Percentiles rank a stretch among this genome's conserved stretches.
These are phyloP conservation scores for Deilephila elpenor DNA, from an alignment of 2,888 invertebrate species.

Conservation along the genomic window DNA sequence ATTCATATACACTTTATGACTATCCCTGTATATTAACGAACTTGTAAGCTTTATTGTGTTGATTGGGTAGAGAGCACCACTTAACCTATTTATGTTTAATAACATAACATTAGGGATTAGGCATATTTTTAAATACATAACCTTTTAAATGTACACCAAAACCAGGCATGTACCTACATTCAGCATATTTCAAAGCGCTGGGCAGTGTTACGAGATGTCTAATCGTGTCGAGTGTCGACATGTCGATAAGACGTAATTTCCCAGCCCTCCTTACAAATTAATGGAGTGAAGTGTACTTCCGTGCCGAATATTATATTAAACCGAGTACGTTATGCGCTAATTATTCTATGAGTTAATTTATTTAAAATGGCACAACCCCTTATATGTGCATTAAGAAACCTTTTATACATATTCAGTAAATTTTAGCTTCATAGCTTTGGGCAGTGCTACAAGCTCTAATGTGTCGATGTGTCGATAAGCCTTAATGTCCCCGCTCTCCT, in stretches of 20 bases:
- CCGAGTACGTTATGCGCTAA: constrained; percentile 5
- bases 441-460: constrained; percentile 13
- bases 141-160: no score
- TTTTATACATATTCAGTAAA: neutral
- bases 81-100: no score
- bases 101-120: no score
- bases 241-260: constrained; percentile 10
- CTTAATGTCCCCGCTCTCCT: neutral
- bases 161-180: neutral
- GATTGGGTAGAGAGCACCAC: no score
- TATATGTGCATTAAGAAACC: neutral
- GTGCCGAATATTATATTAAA: constrained; percentile 18
- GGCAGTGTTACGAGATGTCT: neutral
- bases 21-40: no score
- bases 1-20: no score
- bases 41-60: no score
- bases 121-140: no score
- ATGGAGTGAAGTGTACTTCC: neutral
- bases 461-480: constrained; percentile 23
- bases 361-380: neutral
- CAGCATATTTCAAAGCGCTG: neutral
- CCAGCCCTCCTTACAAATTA: neutral
- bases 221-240: neutral
- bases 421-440: neutral
- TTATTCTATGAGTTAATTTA: no score